These are phyloP conservation scores for Poeciliopsis paucimaculata DNA, from an alignment of 2,797 vertebrate genomes.

Conservation along the genomic window DNA sequence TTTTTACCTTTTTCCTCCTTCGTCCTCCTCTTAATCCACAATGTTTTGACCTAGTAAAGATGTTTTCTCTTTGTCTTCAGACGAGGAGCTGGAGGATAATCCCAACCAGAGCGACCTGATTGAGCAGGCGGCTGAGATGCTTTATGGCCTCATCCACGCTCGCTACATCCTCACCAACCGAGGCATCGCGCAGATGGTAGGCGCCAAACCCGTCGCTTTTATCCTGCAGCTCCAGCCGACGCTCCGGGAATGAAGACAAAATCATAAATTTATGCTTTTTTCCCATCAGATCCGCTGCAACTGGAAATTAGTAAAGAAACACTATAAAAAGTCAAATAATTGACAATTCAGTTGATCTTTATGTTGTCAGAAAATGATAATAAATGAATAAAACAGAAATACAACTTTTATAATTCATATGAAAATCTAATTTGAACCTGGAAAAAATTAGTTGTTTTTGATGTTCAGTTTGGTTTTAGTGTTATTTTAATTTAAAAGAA, in stretches of 20 bases:
- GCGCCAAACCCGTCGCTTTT: conserved; percentile 7
- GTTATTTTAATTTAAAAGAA: too few species aligned
- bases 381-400: background rate
- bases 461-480: background rate
- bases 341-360: background rate
- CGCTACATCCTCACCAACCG: conserved; percentile 95
- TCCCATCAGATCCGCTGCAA: background rate
- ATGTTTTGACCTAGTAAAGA: too few species aligned
- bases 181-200: conserved; percentile 96
- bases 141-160: conserved; percentile 93
- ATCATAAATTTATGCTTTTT: background rate
- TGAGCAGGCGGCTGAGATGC: conserved; percentile 95
- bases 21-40: too few species aligned
- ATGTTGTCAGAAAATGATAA: background rate
- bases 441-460: background rate
- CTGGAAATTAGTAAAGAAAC: background rate
- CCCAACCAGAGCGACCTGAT: conserved; percentile 96
- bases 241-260: background rate
- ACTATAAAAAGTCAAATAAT: too few species aligned
- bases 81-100: conserved; percentile 94
- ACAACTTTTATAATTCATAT: background rate
- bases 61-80: conserved; percentile 58
- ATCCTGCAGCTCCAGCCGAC: too few species aligned
- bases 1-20: background rate
- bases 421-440: background rate